Conservation (phyloP, 92 coral and sea anemone genomes). For the Heteractis magnifica region DNA sequence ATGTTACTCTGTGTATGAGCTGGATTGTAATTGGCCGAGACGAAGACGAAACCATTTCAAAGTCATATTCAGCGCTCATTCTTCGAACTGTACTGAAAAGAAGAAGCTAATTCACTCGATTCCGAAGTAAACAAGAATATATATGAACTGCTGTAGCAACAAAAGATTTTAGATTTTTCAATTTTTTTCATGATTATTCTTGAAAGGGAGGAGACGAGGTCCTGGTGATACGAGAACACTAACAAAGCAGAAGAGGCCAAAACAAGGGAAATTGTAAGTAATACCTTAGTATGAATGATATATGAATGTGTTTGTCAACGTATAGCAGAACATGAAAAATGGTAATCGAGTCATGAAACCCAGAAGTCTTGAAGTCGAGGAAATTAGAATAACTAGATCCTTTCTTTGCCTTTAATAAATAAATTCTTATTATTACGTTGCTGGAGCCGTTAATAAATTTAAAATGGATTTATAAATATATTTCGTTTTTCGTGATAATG, state of each 20-base stretch:
- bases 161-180: background rate
- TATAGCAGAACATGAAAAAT: background rate
- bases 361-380: background rate
- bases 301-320: background rate
- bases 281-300: background rate
- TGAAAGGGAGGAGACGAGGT: background rate
- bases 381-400: background rate
- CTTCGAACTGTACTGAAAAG: background rate
- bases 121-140: background rate
- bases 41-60: background rate
- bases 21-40: background rate
- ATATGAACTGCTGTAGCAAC: background rate
- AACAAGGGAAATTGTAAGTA: background rate
- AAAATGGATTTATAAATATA: background rate
- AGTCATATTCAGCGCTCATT: background rate
- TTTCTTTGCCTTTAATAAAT: background rate
- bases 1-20: background rate
- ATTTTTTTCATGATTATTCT: background rate
- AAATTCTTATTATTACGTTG: background rate
- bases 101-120: background rate
- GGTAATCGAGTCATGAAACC: background rate
- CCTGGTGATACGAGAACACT: background rate
- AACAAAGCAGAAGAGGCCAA: background rate
- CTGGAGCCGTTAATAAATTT: background rate
- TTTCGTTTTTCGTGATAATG: background rate